Evolutionary conservation across 2,888 invertebrate species (phyloP).

Genomic region (Trachelus tabidus): DNA sequence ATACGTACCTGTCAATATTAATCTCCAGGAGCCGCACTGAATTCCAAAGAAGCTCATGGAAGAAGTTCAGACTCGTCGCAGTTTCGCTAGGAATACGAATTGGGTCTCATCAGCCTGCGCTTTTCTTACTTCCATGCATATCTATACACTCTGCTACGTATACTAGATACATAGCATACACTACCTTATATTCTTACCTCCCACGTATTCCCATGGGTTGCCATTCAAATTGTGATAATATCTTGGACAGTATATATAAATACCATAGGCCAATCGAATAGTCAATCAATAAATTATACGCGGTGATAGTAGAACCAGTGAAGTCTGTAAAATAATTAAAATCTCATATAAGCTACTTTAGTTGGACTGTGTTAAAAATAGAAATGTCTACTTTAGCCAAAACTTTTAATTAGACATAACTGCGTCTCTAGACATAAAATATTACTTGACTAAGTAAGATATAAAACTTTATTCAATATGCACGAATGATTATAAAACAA

Average conservation of each 20-base stretch:
- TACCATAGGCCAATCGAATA: not conserved
- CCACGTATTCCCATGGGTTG: not conserved
- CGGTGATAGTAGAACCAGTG: not conserved
- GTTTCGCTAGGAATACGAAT: not conserved
- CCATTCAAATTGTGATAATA: not conserved
- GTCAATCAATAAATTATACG: not conserved
- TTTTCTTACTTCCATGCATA: not conserved
- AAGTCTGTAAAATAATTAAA: not conserved
- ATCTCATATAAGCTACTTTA: not conserved
- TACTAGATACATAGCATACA: not conserved
- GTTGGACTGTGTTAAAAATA: not conserved
- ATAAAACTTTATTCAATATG: slow-evolving; percentile 24
- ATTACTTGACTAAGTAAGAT: not conserved
- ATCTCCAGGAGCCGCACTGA: slow-evolving; percentile 26
- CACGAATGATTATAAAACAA: slow-evolving; percentile 37
- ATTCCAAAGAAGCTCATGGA: slow-evolving; percentile 27
- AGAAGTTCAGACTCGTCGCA: not conserved
- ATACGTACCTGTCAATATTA: slow-evolving; percentile 49
- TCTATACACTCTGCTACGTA: not conserved
- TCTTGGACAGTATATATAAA: not conserved
- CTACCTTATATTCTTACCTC: not conserved
- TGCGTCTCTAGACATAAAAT: not conserved
- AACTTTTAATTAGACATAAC: not conserved
- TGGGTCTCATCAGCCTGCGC: not conserved
- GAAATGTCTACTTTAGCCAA: not conserved